A percentile compares a stretch with the other conserved stretches of the same genome.
Conservation (phyloP, 1,140 invertebrate genomes). For the Oedothorax gibbosus region DNA sequence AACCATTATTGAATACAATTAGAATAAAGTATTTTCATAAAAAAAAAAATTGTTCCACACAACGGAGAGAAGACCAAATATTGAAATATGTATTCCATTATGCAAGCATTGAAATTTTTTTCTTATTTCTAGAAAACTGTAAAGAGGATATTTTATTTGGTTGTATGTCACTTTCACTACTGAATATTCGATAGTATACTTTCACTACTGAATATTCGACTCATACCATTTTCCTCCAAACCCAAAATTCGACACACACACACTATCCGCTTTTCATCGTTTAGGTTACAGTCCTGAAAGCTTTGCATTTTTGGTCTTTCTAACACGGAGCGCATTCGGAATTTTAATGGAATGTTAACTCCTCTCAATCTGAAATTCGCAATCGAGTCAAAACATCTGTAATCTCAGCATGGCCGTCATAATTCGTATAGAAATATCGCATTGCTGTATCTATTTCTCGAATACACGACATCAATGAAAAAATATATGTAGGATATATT, state of each 20-base stretch:
- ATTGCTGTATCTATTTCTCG: background rate
- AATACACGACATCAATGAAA: too few relatives aligned
- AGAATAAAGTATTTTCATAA: too few relatives aligned
- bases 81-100: too few relatives aligned
- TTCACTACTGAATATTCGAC: background rate
- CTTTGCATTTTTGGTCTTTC: conserved; percentile 33
- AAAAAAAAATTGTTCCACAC: too few relatives aligned
- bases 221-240: background rate
- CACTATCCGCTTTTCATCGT: conserved; percentile 18
- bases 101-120: too few relatives aligned
- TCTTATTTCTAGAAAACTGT: too few relatives aligned
- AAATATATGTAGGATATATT: too few relatives aligned
- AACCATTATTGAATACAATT: too few relatives aligned
- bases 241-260: too few relatives aligned
- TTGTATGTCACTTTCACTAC: too few relatives aligned
- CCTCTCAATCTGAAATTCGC: conserved; percentile 19
- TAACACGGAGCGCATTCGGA: conserved; percentile 25
- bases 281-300: conserved; percentile 35
- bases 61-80: too few relatives aligned
- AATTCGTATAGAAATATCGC: background rate
- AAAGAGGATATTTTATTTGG: too few relatives aligned
- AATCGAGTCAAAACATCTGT: conserved; percentile 11
- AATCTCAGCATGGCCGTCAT: background rate
- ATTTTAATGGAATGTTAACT: conserved; percentile 42
- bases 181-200: background rate